These are phyloP conservation scores for Zygaena filipendulae DNA, from an alignment of 2,888 invertebrate genomes.

Conservation along the genomic window DNA sequence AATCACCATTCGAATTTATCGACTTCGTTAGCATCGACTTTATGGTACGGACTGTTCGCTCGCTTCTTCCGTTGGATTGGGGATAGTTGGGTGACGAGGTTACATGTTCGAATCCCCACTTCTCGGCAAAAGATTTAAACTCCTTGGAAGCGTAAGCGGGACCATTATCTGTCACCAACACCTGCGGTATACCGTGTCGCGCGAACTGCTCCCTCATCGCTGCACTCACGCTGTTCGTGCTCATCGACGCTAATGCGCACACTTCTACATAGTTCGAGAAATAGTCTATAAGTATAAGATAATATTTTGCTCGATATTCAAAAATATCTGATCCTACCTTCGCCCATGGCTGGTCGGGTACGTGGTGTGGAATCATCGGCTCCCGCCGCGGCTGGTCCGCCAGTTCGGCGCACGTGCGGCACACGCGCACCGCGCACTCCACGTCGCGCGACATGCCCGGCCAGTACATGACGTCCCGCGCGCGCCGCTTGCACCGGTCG, in stretches of 20 bases:
- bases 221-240: conserved; percentile 7
- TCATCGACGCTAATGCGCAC: conserved; percentile 3
- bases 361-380: conserved; percentile 11
- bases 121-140: conserved; percentile 9
- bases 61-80: conserved; percentile 13
- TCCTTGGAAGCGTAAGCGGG: conserved; percentile 12
- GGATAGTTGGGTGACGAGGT: conserved; percentile 11
- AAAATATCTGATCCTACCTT: conserved; percentile 17
- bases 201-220: conserved; percentile 15
- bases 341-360: conserved; percentile 13
- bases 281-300: conserved; percentile 14
- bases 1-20: conserved; percentile 4
- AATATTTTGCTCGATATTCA: conserved; percentile 13
- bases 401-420: conserved; percentile 14
- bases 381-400: conserved; percentile 12
- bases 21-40: conserved; percentile 12
- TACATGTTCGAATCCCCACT: conserved; percentile 12
- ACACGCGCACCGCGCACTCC: conserved; percentile 16
- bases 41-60: conserved; percentile 11
- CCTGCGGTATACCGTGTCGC: conserved; percentile 14
- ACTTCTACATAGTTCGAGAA: conserved; percentile 17
- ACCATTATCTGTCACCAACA: conserved; percentile 17
- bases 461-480: conserved; percentile 23
- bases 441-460: conserved; percentile 19
- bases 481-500: conserved; percentile 20